Conservation (phyloP, 2,113 vertebrate genomes). For the Paedocypris sp. region DNA sequence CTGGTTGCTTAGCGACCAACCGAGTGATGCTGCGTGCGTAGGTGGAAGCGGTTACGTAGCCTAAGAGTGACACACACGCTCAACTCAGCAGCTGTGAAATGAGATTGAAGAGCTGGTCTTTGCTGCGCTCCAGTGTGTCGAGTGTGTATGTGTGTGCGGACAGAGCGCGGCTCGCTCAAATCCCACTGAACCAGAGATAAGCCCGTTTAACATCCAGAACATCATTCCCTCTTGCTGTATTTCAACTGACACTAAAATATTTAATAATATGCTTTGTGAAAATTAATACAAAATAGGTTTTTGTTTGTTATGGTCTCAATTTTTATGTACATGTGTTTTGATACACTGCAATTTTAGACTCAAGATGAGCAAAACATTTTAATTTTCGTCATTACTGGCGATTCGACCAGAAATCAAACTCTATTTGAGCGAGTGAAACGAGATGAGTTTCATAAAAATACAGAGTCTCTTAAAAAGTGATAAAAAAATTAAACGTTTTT, state of each 20-base stretch:
- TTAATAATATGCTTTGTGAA: too few relatives aligned
- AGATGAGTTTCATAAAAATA: too few relatives aligned
- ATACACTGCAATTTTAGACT: too few relatives aligned
- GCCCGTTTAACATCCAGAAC: background rate
- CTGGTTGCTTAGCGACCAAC: constrained; percentile 55
- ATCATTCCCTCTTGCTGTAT: background rate
- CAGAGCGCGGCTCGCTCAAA: background rate
- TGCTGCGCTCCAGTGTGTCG: background rate
- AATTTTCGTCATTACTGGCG: too few relatives aligned
- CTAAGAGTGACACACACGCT: constrained; percentile 41
- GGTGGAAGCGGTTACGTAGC: constrained; percentile 47
- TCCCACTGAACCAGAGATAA: background rate
- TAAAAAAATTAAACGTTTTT: too few relatives aligned
- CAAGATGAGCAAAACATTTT: too few relatives aligned
- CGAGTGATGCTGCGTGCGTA: constrained; percentile 40
- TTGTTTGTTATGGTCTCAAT: too few relatives aligned
- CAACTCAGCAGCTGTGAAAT: constrained; percentile 27
- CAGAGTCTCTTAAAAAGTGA: too few relatives aligned
- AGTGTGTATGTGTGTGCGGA: background rate
- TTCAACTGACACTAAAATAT: background rate
- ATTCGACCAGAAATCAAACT: too few relatives aligned
- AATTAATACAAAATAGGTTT: too few relatives aligned
- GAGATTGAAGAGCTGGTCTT: background rate
- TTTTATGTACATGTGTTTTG: too few relatives aligned
- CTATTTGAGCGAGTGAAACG: too few relatives aligned